Conservation (phyloP, 2,888 invertebrate genomes). For the Strigamia crassipes region DNA sequence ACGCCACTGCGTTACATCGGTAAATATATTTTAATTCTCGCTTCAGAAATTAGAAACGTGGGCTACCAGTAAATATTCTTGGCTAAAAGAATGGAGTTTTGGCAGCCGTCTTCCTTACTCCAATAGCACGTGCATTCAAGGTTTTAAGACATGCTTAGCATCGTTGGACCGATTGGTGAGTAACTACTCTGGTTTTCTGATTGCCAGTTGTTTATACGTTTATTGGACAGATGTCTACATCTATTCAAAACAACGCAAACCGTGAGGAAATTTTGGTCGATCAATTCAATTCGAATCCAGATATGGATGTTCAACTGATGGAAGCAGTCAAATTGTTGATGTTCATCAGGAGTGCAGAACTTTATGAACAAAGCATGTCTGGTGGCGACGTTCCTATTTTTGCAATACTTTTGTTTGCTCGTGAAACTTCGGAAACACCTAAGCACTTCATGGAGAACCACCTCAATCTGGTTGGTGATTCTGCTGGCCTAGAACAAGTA, state of each 20-base stretch:
- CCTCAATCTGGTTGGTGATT: constrained; percentile 59
- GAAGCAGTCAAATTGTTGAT: constrained; percentile 61
- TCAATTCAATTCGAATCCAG: constrained; percentile 56
- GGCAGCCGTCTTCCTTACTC: constrained; percentile 57
- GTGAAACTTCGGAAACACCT: constrained; percentile 59
- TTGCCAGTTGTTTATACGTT: too few relatives aligned
- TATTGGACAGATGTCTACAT: background rate
- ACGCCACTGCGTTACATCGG: too few relatives aligned
- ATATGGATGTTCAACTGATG: constrained; percentile 57
- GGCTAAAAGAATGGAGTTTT: constrained; percentile 59
- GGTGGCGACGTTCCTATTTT: constrained; percentile 58
- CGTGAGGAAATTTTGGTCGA: constrained; percentile 44
- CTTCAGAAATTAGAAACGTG: constrained; percentile 46
- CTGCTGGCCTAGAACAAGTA: constrained; percentile 61
- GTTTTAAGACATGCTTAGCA: constrained; percentile 55
- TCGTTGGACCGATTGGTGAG: constrained; percentile 55
- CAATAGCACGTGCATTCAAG: constrained; percentile 53
- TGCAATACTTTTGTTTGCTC: constrained; percentile 60
- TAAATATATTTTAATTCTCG: too few relatives aligned
- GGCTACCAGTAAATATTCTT: constrained; percentile 47
- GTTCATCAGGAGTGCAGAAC: constrained; percentile 58
- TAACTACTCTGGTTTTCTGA: background rate
- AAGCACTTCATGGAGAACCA: constrained; percentile 59
- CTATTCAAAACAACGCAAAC: background rate
- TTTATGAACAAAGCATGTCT: constrained; percentile 55